These are phyloP conservation scores for Paracanthobrama guichenoti DNA, from an alignment of 2,113 vertebrate species.

Conservation along the genomic window DNA sequence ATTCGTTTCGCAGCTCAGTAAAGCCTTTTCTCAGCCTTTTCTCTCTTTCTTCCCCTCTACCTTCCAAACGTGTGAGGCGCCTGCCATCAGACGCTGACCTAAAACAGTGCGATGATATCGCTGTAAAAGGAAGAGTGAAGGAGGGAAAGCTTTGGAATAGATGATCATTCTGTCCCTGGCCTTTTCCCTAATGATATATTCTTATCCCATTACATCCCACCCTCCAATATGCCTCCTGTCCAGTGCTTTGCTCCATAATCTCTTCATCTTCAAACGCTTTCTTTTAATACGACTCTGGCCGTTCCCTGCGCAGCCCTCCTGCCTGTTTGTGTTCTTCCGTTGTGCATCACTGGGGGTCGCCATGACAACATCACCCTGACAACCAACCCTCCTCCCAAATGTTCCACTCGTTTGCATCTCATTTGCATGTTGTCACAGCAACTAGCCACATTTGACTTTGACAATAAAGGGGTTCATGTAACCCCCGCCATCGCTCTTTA, in stretches of 20 bases:
- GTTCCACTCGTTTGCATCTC: conserved; percentile 74
- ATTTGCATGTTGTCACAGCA: conserved; percentile 78
- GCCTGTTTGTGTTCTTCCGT: conserved; percentile 53
- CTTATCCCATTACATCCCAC: conserved; percentile 14
- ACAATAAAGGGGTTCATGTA: conserved; percentile 57
- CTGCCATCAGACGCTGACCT: background rate
- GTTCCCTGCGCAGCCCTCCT: conserved; percentile 16
- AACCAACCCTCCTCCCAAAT: conserved; percentile 63
- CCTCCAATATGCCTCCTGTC: conserved; percentile 63
- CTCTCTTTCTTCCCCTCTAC: conserved; percentile 9
- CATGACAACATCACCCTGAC: conserved; percentile 73
- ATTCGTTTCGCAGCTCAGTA: conserved; percentile 19
- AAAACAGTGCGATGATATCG: background rate
- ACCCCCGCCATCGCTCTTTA: conserved; percentile 36
- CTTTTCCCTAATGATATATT: conserved; percentile 1
- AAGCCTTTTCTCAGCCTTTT: conserved; percentile 6
- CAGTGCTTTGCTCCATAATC: conserved; percentile 39
- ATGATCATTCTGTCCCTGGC: background rate
- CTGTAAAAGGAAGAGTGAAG: background rate
- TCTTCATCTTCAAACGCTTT: conserved; percentile 31
- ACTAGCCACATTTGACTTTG: conserved; percentile 74
- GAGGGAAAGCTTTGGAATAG: background rate
- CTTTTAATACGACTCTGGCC: conserved; percentile 29
- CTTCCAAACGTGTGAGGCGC: background rate
- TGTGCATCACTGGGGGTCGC: conserved; percentile 66